These are phyloP conservation scores for Cacatua alba DNA, from an alignment of 2,113 vertebrate species.

Conservation along the genomic window DNA sequence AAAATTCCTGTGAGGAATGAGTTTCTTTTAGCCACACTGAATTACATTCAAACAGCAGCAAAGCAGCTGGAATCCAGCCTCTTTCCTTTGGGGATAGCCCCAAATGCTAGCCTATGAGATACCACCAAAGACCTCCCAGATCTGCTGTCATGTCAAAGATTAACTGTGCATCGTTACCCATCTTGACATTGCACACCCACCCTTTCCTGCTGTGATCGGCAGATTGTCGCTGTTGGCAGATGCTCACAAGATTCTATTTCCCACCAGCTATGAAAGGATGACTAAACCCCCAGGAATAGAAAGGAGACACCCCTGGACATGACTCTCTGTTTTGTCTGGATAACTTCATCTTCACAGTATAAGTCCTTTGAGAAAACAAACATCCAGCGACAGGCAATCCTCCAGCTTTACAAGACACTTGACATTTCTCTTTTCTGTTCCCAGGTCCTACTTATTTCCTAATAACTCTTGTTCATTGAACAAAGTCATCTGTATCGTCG, in stretches of 20 bases:
- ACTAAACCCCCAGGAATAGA: background rate
- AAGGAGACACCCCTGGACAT: accelerated
- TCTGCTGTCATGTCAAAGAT: background rate
- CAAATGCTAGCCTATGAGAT: background rate
- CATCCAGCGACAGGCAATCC: background rate
- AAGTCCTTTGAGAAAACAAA: background rate
- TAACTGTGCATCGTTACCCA: background rate
- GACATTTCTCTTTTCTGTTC: background rate
- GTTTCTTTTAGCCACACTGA: background rate
- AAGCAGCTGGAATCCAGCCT: background rate
- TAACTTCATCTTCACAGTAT: background rate
- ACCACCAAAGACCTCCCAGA: background rate
- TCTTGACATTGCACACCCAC: background rate
- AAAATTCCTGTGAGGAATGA: background rate
- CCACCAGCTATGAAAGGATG: background rate
- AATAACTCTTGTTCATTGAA: background rate
- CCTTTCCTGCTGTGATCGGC: accelerated
- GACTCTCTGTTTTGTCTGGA: background rate
- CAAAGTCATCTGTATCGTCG: background rate
- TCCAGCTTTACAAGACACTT: background rate
- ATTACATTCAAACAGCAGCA: background rate
- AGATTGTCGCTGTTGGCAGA: background rate
- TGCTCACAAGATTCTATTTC: background rate
- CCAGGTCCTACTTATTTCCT: background rate
- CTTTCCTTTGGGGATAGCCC: background rate